phyloP scores from a whole-genome alignment of 2,113 vertebrate species.

The Podocnemis expansa region DNA sequence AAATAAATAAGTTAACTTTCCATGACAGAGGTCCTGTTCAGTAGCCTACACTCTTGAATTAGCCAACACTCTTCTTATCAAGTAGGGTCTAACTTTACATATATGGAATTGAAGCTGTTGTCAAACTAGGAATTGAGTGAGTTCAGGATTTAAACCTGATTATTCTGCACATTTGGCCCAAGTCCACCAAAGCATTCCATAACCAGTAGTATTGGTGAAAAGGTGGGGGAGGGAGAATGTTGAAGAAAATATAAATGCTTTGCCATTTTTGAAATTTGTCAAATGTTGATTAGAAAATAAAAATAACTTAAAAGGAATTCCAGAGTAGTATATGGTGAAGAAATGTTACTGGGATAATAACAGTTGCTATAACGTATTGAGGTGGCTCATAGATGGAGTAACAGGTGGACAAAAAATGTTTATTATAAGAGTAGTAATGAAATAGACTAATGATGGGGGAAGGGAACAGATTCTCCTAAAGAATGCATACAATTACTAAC shows the following conservation, averaged over 20 bases:
- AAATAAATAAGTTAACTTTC: neutral
- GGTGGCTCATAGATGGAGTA: fast-evolving
- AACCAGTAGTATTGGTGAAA: neutral
- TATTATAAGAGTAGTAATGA: neutral
- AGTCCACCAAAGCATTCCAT: neutral
- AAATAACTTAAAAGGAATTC: neutral
- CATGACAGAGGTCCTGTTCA: neutral
- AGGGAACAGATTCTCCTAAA: neutral
- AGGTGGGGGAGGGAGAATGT: neutral
- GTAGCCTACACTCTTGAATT: neutral
- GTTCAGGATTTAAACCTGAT: neutral
- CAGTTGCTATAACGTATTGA: neutral
- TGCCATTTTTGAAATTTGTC: neutral
- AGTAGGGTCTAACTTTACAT: neutral
- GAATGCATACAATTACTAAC: neutral
- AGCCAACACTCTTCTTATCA: neutral
- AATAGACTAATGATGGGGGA: neutral
- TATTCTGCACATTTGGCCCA: neutral
- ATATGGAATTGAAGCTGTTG: neutral
- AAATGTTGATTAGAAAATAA: neutral
- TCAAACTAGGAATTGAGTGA: neutral
- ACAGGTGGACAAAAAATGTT: fast-evolving
- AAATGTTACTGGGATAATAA: neutral
- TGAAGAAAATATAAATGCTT: neutral
- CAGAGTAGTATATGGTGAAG: neutral